A percentile compares a stretch with the other conserved stretches of the same genome.
Conservation (phyloP, 2,113 vertebrate genomes). For the Trochalopteron elliotii region DNA sequence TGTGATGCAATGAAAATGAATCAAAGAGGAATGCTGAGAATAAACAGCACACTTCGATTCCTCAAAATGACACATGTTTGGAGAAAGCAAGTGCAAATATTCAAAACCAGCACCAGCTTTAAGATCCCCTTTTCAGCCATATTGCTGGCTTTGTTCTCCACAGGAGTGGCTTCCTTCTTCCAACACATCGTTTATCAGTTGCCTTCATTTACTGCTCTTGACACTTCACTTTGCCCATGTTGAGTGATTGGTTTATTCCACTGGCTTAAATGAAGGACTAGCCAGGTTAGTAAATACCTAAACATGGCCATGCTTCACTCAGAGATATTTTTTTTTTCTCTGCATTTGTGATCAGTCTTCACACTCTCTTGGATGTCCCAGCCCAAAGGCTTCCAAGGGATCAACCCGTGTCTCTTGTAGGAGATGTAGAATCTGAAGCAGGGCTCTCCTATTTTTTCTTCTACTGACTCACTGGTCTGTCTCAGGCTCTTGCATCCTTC, state of each 20-base stretch:
- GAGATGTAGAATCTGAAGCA: not conserved
- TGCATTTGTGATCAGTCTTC: not conserved
- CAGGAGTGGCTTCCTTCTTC: not conserved
- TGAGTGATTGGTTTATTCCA: not conserved
- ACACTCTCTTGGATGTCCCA: not conserved
- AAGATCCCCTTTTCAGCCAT: not conserved
- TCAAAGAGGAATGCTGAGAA: not conserved
- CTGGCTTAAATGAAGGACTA: not conserved
- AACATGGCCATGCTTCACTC: not conserved
- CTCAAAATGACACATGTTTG: not conserved
- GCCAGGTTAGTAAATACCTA: not conserved
- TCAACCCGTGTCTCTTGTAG: accelerated
- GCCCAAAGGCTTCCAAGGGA: not conserved
- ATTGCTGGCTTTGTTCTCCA: not conserved
- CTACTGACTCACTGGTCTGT: not conserved
- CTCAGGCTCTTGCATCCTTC: not conserved
- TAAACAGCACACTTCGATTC: not conserved
- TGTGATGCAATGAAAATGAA: not conserved
- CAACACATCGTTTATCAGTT: not conserved
- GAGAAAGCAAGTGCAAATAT: not conserved
- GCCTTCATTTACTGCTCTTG: not conserved
- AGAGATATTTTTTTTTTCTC: not conserved
- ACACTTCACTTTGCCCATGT: not conserved
- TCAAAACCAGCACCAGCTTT: not conserved
- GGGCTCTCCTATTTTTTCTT: not conserved